These are phyloP conservation scores for Chrysochloris asiatica DNA, from an alignment of 2,113 vertebrate genomes.

Conservation along the genomic window DNA sequence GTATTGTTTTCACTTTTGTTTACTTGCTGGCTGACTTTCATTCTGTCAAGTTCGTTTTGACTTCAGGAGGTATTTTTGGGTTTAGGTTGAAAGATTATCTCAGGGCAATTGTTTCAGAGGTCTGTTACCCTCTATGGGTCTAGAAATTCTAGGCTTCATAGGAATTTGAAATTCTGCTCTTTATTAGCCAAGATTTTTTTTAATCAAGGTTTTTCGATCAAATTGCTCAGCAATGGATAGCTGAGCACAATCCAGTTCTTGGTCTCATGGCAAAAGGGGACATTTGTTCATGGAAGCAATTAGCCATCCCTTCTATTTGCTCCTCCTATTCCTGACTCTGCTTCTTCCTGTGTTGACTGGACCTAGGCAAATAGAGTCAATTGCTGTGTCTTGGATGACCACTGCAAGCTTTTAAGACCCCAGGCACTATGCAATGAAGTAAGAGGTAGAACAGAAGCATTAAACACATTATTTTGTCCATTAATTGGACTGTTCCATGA, in stretches of 20 bases:
- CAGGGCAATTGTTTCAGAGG: background rate
- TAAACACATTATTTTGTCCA: background rate
- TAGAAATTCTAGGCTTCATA: background rate
- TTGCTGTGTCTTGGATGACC: background rate
- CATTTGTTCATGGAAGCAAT: background rate
- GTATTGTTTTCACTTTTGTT: background rate
- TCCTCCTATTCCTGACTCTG: background rate
- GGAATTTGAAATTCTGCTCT: background rate
- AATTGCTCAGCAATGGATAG: background rate
- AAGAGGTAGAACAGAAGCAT: background rate
- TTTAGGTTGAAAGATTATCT: background rate
- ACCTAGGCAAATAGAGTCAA: background rate
- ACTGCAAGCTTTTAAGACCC: background rate
- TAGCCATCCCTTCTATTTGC: background rate
- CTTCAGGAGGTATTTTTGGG: background rate
- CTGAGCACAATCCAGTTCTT: background rate
- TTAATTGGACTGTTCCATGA: background rate
- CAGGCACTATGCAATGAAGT: background rate
- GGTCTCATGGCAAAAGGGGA: background rate
- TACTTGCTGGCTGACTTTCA: background rate
- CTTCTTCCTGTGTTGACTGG: no score
- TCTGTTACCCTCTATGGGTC: background rate
- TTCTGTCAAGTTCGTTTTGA: conserved; percentile 39
- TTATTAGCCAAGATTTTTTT: background rate
- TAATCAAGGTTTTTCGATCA: background rate